phyloP scores from a whole-genome alignment of 1,140 invertebrate genomes.

The Bombus balteatus region DNA sequence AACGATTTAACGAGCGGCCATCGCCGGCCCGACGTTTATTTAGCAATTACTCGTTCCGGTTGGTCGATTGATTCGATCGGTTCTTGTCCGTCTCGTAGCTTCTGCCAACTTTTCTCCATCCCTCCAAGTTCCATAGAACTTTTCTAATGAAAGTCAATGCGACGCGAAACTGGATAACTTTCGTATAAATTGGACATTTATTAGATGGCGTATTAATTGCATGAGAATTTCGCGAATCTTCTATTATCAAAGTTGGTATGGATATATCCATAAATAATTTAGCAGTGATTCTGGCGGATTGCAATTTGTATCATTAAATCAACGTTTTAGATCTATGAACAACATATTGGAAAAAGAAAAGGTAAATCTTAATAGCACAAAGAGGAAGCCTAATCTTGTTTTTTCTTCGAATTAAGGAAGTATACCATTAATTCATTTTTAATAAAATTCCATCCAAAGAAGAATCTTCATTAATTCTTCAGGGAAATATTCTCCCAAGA shows the following conservation, averaged over 20 bases:
- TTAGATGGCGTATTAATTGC: background rate
- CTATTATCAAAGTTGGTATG: background rate
- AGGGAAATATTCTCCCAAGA: too few relatives aligned
- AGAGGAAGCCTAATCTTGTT: background rate
- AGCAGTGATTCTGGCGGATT: background rate
- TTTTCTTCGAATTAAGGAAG: background rate
- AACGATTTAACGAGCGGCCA: conserved; percentile 28
- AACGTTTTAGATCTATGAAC: too few relatives aligned
- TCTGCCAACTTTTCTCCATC: background rate
- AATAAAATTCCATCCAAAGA: background rate
- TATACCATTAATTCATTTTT: accelerated
- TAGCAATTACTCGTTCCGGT: background rate
- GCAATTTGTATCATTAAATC: background rate
- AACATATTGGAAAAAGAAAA: too few relatives aligned
- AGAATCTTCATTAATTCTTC: background rate
- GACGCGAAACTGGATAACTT: background rate
- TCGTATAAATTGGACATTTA: background rate
- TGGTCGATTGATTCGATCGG: background rate
- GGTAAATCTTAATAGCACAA: too few relatives aligned
- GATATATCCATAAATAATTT: background rate
- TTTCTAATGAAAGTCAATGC: background rate
- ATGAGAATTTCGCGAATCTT: background rate
- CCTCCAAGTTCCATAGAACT: background rate
- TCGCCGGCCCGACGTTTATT: background rate
- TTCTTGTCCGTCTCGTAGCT: background rate